Conservation (phyloP, 1,140 invertebrate genomes). For the Drosophila lowei region DNA sequence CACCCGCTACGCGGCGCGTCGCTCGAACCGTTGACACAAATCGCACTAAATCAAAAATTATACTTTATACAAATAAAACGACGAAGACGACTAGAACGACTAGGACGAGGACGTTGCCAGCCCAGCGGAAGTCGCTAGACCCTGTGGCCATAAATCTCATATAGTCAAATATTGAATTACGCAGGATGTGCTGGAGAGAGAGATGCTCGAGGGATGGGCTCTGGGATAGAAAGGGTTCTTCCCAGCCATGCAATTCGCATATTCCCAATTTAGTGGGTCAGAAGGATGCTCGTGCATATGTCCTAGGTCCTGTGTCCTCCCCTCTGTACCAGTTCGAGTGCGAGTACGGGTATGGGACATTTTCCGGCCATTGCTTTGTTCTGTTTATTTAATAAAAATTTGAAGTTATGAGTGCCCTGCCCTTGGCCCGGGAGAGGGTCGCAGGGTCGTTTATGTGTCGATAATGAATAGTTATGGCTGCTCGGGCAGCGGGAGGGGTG, state of each 20-base stretch:
- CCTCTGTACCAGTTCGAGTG: slow-evolving; percentile 1
- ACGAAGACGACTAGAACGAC: slow-evolving; percentile 6
- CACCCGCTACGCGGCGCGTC: not conserved
- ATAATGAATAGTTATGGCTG: slow-evolving; percentile 82
- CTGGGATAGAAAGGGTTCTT: slow-evolving; percentile 46
- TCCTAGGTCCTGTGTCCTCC: slow-evolving; percentile 17
- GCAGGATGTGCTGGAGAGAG: slow-evolving; percentile 45
- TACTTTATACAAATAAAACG: slow-evolving; percentile 75
- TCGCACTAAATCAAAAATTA: slow-evolving; percentile 82
- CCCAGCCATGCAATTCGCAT: slow-evolving; percentile 32
- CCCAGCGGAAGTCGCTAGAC: slow-evolving; percentile 57
- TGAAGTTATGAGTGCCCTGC: slow-evolving; percentile 71
- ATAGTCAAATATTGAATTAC: slow-evolving; percentile 83
- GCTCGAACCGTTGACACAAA: slow-evolving; percentile 66
- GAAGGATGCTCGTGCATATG: slow-evolving; percentile 55
- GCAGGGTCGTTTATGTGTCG: slow-evolving; percentile 67
- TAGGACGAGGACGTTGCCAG: slow-evolving; percentile 1
- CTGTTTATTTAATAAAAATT: slow-evolving; percentile 79
- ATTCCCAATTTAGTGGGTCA: slow-evolving; percentile 75
- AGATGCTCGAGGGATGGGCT: slow-evolving; percentile 3
- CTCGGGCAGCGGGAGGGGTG: slow-evolving; percentile 27
- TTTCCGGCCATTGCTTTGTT: slow-evolving; percentile 66
- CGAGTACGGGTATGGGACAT: slow-evolving; percentile 50
- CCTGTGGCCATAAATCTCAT: slow-evolving; percentile 80
- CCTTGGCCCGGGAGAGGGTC: slow-evolving; percentile 17